Percentiles rank a stretch among this genome's conserved stretches.
Conservation (phyloP, 1,140 invertebrate genomes). For the Acromyrmex charruanus region DNA sequence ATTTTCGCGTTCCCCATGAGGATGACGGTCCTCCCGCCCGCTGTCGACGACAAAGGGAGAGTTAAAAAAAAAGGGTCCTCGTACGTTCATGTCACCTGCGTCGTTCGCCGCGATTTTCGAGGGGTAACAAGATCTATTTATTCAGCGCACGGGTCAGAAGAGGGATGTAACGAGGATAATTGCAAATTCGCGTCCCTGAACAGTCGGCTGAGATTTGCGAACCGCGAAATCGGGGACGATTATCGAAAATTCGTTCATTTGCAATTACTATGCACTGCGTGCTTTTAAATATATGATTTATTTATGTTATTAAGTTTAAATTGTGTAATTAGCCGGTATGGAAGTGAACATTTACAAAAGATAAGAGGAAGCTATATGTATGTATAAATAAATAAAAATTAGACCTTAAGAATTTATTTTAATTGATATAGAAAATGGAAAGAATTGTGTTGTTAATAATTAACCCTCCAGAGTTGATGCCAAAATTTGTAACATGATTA, state of each 20-base stretch:
- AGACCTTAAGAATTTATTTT: not conserved
- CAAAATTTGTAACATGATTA: no score
- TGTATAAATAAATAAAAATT: not conserved
- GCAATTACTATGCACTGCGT: not conserved
- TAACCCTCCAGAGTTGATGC: no score
- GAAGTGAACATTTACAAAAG: not conserved
- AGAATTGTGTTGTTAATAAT: not conserved
- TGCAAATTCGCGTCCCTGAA: conserved; percentile 49
- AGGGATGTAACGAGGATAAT: conserved; percentile 45
- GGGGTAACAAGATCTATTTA: conserved; percentile 64
- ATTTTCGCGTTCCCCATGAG: conserved; percentile 61
- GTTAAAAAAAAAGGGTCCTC: conserved; percentile 35
- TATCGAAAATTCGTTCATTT: conserved; percentile 52
- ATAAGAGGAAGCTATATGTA: no score
- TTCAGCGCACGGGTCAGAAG: conserved; percentile 3
- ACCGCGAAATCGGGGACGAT: conserved; percentile 42
- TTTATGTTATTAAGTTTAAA: not conserved
- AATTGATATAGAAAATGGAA: not conserved
- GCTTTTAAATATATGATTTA: conserved; percentile 27
- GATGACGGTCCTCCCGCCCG: conserved; percentile 39
- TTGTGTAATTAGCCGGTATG: not conserved
- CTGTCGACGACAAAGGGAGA: conserved; percentile 34
- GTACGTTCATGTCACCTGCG: conserved; percentile 58
- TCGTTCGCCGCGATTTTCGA: conserved; percentile 53
- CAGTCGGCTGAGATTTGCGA: conserved; percentile 43